These are phyloP conservation scores for Myopa testacea DNA, from an alignment of 2,888 invertebrate genomes.

Conservation along the genomic window DNA sequence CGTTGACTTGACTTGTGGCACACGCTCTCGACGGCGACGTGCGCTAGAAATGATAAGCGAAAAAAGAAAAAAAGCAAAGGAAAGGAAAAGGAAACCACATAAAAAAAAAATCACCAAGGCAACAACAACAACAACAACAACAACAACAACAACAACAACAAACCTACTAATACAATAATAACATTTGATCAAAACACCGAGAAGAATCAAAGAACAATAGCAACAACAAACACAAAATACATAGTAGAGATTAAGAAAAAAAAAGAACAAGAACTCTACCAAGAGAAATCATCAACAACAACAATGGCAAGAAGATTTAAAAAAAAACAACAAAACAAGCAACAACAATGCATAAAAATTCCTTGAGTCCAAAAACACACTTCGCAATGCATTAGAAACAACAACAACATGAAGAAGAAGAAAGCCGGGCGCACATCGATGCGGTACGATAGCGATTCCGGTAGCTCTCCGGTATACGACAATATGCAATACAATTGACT, in stretches of 20 bases:
- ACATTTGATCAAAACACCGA: neutral
- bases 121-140: neutral
- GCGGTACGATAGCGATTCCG: too few relatives aligned
- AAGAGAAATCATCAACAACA: neutral
- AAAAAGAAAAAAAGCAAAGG: neutral
- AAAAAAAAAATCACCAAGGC: neutral
- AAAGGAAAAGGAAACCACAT: neutral
- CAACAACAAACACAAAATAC: neutral
- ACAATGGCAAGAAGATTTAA: neutral
- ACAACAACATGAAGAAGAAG: neutral
- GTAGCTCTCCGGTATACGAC: too few relatives aligned
- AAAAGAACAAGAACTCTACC: neutral
- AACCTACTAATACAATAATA: neutral
- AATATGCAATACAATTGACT: too few relatives aligned
- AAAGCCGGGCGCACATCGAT: too few relatives aligned
- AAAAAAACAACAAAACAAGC: neutral
- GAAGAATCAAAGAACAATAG: neutral
- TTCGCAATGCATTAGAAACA: neutral
- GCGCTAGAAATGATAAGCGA: neutral
- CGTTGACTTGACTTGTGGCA: constrained; percentile 32
- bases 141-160: neutral
- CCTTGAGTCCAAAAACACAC: neutral
- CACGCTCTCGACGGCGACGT: constrained; percentile 22
- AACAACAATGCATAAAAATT: neutral
- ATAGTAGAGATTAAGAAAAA: neutral